These are phyloP conservation scores for Monomorium pharaonis DNA, from an alignment of 1,140 invertebrate genomes.

Conservation along the genomic window DNA sequence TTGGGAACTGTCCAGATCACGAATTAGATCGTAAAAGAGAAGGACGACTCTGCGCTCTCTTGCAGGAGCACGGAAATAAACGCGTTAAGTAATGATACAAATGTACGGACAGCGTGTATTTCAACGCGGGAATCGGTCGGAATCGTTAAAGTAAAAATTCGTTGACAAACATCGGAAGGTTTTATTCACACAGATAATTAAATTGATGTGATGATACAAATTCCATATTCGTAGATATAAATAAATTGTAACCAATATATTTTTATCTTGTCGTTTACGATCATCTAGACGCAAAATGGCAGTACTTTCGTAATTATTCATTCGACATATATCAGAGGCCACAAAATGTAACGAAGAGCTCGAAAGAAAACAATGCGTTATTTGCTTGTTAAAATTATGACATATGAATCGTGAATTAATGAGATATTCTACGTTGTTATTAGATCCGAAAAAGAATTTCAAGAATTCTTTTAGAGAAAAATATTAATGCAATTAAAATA, in stretches of 20 bases:
- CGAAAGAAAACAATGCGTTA: neutral
- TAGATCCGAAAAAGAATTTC: too few relatives aligned
- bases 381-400: neutral
- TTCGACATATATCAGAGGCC: neutral
- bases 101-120: constrained; percentile 30
- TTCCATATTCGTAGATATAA: neutral
- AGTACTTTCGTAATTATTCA: neutral
- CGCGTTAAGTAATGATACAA: constrained; percentile 69
- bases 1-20: constrained; percentile 76
- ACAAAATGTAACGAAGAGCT: neutral
- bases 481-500: too few relatives aligned
- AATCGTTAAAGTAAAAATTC: constrained; percentile 30
- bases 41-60: constrained; percentile 61
- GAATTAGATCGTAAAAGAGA: constrained; percentile 71
- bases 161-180: neutral
- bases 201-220: neutral
- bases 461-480: too few relatives aligned
- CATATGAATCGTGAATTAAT: neutral
- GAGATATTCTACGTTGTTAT: too few relatives aligned
- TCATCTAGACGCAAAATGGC: neutral
- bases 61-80: constrained; percentile 73
- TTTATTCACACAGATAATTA: neutral
- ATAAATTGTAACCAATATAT: neutral
- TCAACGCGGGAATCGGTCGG: neutral
- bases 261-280: neutral